Percentiles rank a stretch among this genome's conserved stretches.
phyloP scores from a whole-genome alignment of 2,797 vertebrate species.

The Darevskia mixta region DNA sequence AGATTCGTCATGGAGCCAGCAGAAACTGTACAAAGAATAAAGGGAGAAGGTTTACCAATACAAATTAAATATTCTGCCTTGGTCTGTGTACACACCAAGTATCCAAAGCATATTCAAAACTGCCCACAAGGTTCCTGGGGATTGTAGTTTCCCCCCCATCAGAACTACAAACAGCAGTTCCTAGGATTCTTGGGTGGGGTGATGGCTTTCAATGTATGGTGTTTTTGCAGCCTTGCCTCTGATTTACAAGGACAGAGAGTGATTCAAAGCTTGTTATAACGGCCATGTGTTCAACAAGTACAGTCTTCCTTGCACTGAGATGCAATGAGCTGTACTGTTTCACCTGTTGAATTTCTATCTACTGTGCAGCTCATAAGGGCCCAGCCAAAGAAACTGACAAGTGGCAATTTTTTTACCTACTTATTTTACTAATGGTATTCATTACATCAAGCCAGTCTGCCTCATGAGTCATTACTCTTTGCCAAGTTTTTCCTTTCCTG shows the following conservation, averaged over 20 bases:
- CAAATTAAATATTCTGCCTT: conserved; percentile 45
- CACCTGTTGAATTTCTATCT: background rate
- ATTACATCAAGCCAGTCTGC: background rate
- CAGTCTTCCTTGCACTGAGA: background rate
- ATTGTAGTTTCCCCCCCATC: too few species aligned
- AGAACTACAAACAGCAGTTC: too few species aligned
- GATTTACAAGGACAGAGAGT: background rate
- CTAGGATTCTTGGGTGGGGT: too few species aligned
- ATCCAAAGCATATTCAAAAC: too few species aligned
- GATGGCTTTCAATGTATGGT: too few species aligned
- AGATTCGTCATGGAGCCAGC: conserved; percentile 23
- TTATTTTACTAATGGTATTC: background rate
- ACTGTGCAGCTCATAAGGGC: background rate
- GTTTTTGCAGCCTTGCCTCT: background rate
- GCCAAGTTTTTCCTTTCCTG: background rate
- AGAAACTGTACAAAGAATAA: conserved; percentile 6
- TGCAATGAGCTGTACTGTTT: background rate
- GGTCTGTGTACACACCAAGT: background rate
- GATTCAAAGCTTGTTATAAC: background rate
- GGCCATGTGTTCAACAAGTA: background rate
- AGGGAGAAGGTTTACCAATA: conserved; percentile 7
- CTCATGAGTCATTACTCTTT: background rate
- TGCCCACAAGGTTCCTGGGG: too few species aligned
- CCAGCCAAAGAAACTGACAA: background rate
- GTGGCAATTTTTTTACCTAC: too few species aligned